Evolutionary conservation across 2,888 invertebrate genomes (phyloP), one percentile per base, ranked within the genome.

Genomic region (Gymnocheta viridis): DNA sequence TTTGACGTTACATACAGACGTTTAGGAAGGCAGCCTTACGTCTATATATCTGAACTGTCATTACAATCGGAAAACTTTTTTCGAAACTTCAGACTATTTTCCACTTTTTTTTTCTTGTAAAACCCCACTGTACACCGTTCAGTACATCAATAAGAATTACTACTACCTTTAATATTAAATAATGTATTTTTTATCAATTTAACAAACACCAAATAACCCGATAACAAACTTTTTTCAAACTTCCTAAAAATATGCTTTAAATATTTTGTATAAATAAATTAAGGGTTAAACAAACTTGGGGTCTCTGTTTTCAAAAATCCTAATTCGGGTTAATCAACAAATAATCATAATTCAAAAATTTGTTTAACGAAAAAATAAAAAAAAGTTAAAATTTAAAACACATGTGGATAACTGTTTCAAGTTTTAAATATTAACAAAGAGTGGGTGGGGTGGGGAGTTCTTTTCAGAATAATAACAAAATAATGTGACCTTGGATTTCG

Each of bases 211-310:
- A 38, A 80, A 5, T 14, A 58, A 60, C 44, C 38, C 35, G 73
- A 78, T 62, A 62, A 66, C 44, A 35, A 35, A 29, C 12, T 38
- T 77, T 58, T 66, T 17, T 6, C 3, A 0, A 14, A 14, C 19
- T 47, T 41, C 82, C 82, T 38, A 7, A 79, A 82, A 51, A 49
- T 82, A 82, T 82, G 74, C 82, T 51, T 66, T 32, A 41, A 73
- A 38, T 49, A 24, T 54, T 22, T 17, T 5, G 4, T 6, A 19
- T 47, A 17, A 14, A 6, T 2, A n/a, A 41, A 62, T 44, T 41
- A 24, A 66, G 32, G 66, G 76, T 56, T 66, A 56, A 66, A 10
- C 0, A 27, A 32, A 19, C 17, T n/a, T 1, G 6, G n/a, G 3
- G n/a, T 27, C 12, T 47, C 5, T 47, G 2, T n/a, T 27, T 27